Conservation (phyloP, 2,113 vertebrate genomes). For the Podarcis cretensis region DNA sequence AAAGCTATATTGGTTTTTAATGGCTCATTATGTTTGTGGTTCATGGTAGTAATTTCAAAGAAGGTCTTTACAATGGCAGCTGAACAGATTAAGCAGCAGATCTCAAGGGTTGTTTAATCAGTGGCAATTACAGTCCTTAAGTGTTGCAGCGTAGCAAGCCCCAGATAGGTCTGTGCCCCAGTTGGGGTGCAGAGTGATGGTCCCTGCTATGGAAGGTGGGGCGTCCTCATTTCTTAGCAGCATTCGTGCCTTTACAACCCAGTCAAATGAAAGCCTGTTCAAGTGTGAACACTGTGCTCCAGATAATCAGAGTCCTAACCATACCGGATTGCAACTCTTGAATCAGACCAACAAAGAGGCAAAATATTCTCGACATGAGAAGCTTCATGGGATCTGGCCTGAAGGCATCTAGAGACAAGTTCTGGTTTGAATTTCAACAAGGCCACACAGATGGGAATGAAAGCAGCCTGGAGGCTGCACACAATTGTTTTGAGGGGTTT, state of each 20-base stretch:
- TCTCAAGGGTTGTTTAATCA: conserved; percentile 28
- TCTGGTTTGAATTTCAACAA: no score
- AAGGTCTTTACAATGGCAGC: conserved; percentile 39
- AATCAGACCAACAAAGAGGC: not conserved
- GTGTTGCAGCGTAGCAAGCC: conserved; percentile 39
- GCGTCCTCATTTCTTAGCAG: not conserved
- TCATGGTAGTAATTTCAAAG: conserved; percentile 20
- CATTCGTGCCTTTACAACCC: not conserved
- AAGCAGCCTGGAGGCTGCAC: no score
- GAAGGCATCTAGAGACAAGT: no score
- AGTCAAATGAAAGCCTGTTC: not conserved
- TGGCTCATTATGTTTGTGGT: conserved; percentile 1
- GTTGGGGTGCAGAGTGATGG: not conserved
- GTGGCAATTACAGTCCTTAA: conserved; percentile 44
- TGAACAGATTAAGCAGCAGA: conserved; percentile 49
- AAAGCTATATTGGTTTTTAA: conserved; percentile 27
- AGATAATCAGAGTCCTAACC: not conserved
- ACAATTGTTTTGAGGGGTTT: no score
- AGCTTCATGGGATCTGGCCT: not conserved
- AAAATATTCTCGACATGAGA: not conserved
- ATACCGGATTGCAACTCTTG: not conserved
- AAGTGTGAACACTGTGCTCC: not conserved
- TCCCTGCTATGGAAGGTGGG: not conserved
- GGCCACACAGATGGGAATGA: no score
- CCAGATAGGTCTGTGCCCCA: not conserved